Evolutionary conservation across 2,113 vertebrate genomes (phyloP), one percentile per base, ranked within the genome.

Genomic region (Cebus imitator): DNA sequence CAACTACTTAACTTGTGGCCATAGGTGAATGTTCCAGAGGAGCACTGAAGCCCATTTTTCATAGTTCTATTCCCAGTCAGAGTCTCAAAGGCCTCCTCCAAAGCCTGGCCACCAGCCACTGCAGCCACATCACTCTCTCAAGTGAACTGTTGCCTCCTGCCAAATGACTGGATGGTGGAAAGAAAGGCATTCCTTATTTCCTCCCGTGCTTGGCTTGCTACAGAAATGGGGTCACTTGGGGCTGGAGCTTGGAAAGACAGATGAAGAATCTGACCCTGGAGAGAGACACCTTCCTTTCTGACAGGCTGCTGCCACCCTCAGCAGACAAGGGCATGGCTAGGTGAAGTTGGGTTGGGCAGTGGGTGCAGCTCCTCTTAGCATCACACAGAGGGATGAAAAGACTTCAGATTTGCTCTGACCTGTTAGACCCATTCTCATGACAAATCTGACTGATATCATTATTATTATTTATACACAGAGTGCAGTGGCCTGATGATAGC

Each of bases 201-300:
- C n/a, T 83, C 87, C 82, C 37, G 6, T 18, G 23, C 83, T 95
- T 84, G 91, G 87, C 83, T 96, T 87, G 93, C 79, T 73, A 20
- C 43, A 66, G 84, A 93, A 97, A 95, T 32, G 48, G 87, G 92
- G 89, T 95, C 95, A 97, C 80, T 91, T 50, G 50, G 87, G n/a
- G 40, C 37, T 70, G 61, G 58, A 78, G 25, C 20, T 35, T 96
- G 58, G 79, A 78, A 93, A 96, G 57, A 73, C 85, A 90, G 73
- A 72, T 87, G 84, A 92, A 87, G 73, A 91, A 78, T 70, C 78
- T 57, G 72, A 94, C 79, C 91, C 81, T 66, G 68, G 58, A 58
- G 48, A 97, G 55, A 91, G 64, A 70, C 8, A 32, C 20, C 35
- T 61, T 48, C 23, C 1, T 14, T 58, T 37, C 80, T 57, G 40